phyloP scores from a whole-genome alignment of 2,113 vertebrate genomes.

The Corythoichthys intestinalis region DNA sequence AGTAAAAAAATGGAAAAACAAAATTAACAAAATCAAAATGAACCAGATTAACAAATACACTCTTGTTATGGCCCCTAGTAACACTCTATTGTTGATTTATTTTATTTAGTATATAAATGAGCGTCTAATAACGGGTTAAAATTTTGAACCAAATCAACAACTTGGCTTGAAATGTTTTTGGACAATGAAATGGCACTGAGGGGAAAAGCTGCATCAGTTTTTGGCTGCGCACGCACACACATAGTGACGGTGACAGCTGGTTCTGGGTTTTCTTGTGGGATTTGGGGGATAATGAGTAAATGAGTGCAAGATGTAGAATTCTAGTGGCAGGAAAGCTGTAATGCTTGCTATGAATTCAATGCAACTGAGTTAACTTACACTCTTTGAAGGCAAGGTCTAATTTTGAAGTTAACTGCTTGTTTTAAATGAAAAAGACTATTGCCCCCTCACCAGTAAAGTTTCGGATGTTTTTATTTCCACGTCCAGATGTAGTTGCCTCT shows the following conservation, averaged over 20 bases:
- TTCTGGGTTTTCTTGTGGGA: neutral
- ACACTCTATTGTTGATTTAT: too few species aligned
- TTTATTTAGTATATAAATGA: too few species aligned
- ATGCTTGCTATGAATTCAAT: neutral
- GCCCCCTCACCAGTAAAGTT: too few species aligned
- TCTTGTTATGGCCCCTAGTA: too few species aligned
- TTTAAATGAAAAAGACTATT: too few species aligned
- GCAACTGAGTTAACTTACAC: neutral
- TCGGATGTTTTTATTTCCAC: too few species aligned
- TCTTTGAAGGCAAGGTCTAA: neutral
- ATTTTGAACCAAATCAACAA: neutral
- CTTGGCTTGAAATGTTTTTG: neutral
- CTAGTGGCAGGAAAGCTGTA: neutral
- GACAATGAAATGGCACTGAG: neutral
- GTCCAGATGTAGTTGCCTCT: too few species aligned
- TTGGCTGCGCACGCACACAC: neutral
- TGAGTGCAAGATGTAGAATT: neutral
- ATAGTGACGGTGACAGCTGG: neutral
- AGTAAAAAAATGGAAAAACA: too few species aligned
- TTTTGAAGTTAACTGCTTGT: neutral
- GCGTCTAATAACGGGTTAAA: too few species aligned
- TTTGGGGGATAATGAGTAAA: constrained; percentile 5
- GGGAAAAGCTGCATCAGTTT: neutral
- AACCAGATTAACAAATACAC: too few species aligned
- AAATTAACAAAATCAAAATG: too few species aligned